A percentile compares a stretch with the other conserved stretches of the same genome.
Evolutionary conservation across 1,140 invertebrate genomes (phyloP).

Genomic region (Lepidostoma basale): DNA sequence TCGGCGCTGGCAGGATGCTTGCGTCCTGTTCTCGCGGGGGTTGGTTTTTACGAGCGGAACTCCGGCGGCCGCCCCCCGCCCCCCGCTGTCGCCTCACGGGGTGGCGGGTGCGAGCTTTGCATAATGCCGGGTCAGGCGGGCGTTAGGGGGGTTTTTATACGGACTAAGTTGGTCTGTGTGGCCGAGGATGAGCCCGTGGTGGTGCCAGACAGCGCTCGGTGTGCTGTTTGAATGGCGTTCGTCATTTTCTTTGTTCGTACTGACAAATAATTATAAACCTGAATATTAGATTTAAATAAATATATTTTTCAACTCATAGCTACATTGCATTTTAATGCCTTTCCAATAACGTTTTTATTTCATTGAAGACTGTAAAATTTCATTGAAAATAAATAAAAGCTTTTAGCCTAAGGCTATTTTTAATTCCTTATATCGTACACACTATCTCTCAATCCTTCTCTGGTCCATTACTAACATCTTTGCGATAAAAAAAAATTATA

Average conservation of each 20-base stretch:
- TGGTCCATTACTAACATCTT: too few species aligned
- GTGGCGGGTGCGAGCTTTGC: constrained; percentile 40
- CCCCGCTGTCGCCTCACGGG: background rate
- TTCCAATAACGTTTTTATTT: too few species aligned
- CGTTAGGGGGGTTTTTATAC: constrained; percentile 43
- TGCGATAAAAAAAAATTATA: too few species aligned
- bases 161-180: constrained; percentile 33
- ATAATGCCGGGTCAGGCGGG: constrained; percentile 46
- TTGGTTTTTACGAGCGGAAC: constrained; percentile 44
- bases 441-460: too few species aligned
- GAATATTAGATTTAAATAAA: too few species aligned
- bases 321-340: too few species aligned
- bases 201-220: constrained; percentile 18
- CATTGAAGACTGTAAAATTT: too few species aligned
- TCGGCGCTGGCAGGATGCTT: background rate
- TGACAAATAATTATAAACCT: background rate
- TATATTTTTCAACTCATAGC: too few species aligned
- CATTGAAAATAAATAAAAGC: too few species aligned
- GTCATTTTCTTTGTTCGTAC: constrained; percentile 13
- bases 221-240: constrained; percentile 24
- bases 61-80: constrained; percentile 30
- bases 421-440: too few species aligned
- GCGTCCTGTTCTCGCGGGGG: constrained; percentile 14
- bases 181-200: background rate
- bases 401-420: too few species aligned